Percentiles rank a stretch among this genome's conserved stretches.
Evolutionary conservation across 2,888 invertebrate genomes (phyloP).

Genomic region (Hymenopus coronatus): DNA sequence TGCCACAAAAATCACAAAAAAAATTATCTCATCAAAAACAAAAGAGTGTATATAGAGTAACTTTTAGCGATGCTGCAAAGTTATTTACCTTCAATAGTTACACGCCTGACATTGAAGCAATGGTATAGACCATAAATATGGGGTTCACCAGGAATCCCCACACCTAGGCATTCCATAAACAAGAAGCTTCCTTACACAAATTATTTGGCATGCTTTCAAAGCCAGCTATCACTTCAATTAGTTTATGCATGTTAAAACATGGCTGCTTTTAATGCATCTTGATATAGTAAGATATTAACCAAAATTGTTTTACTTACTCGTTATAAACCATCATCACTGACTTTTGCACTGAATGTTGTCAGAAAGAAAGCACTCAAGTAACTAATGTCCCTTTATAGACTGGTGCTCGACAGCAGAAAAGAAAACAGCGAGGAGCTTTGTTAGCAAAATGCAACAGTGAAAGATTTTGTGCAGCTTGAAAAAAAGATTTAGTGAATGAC

Average conservation of each 20-base stretch:
- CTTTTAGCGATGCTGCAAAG: conserved; percentile 15
- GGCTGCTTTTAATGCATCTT: conserved; percentile 13
- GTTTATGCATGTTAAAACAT: conserved; percentile 22
- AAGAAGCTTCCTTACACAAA: conserved; percentile 31
- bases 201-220: conserved; percentile 32
- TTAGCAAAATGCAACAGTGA: conserved; percentile 9
- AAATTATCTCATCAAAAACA: conserved; percentile 25
- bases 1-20: conserved; percentile 35
- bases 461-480: conserved; percentile 8
- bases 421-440: neutral
- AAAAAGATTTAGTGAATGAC: conserved; percentile 19
- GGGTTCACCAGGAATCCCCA: conserved; percentile 22
- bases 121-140: conserved; percentile 14
- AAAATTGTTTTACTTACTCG: conserved; percentile 18
- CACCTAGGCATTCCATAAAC: conserved; percentile 33
- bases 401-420: conserved; percentile 3
- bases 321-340: conserved; percentile 13
- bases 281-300: conserved; percentile 21
- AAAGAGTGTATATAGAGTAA: conserved; percentile 11
- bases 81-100: conserved; percentile 13
- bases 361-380: neutral
- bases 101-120: conserved; percentile 19
- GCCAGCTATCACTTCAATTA: conserved; percentile 26
- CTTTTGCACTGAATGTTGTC: conserved; percentile 33
- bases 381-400: neutral